Evolutionary conservation across 2,797 vertebrate genomes (phyloP), one percentile per base, ranked within the genome.

Genomic region (Neoniphon sammara): DNA sequence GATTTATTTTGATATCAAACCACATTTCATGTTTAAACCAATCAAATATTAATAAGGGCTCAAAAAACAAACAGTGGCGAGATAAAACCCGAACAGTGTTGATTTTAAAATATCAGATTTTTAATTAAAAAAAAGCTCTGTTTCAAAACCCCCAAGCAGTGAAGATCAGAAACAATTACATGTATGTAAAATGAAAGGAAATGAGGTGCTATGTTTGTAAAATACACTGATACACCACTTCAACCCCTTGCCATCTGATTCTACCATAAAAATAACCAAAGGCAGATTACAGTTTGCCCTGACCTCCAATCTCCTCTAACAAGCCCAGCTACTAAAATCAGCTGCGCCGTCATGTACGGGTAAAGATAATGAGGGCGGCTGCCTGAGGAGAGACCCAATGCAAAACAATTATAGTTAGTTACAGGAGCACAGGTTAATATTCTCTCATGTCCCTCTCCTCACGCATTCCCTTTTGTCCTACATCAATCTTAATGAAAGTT

Each of bases 401-500:
- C 96, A 96, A 96, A 97, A 96, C 96, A 97, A 98, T 96, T 97
- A 96, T 93, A 96, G 95, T 96, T 96, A 95, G 96, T 94, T 95
- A 95, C 92, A 95, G 94, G 95, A 95, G 95, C 95, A 95, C 95
- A 96, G 97, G 97, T 98, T 98, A 99, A 98, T 97, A 98, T 96
- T 96, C 95, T 94, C 96, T 96, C 95, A 95, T 96, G 96, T 95
- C 94, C 93, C 94, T 93, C 93, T 87, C 91, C 92, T 93, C 93
- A 36, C 58, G 50, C 93, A 66, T 93, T 94, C 92, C 94, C 94
- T 94, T 95, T 96, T 96, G 96, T 97, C 96, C 95, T 94, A 91
- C 93, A 95, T 95, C 96, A 96, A 96, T 96, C 96, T 96, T 97
- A 96, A 98, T 96, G 96, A 97, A 99, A 98, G 96, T 95, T 96